Percentiles rank a stretch among this genome's conserved stretches.
These are phyloP conservation scores for Pogonomyrmex barbatus DNA, from an alignment of 1,140 invertebrate species.

Conservation along the genomic window DNA sequence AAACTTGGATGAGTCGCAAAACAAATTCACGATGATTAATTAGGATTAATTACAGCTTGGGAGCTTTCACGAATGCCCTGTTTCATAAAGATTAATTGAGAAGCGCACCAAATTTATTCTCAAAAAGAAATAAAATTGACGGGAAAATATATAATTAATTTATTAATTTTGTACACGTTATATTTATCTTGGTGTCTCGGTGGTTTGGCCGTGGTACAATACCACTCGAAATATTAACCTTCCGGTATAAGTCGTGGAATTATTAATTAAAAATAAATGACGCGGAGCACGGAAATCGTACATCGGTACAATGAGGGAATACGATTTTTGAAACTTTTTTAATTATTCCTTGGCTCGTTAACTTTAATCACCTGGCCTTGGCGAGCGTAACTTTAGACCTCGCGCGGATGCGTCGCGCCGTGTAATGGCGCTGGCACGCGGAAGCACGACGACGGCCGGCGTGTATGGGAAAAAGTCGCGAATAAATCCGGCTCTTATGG, in stretches of 20 bases:
- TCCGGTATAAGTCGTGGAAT: neutral
- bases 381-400: slow-evolving; percentile 45
- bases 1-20: slow-evolving; percentile 45
- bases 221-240: neutral
- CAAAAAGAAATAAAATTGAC: neutral
- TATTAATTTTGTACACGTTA: slow-evolving; percentile 3
- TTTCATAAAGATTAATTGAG: slow-evolving; percentile 31
- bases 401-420: neutral
- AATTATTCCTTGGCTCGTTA: slow-evolving; percentile 60
- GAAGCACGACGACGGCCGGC: slow-evolving; percentile 6
- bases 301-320: slow-evolving; percentile 9
- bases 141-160: neutral
- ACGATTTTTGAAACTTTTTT: slow-evolving; percentile 56
- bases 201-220: neutral
- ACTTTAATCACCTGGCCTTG: slow-evolving; percentile 45
- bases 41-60: slow-evolving; percentile 24
- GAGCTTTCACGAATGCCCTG: neutral
- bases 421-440: slow-evolving; percentile 22
- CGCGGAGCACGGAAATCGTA: neutral
- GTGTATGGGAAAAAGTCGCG: slow-evolving; percentile 33
- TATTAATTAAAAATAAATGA: slow-evolving; percentile 54
- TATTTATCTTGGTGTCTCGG: neutral
- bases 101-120: neutral
- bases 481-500: slow-evolving; percentile 45
- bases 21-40: slow-evolving; percentile 46